Percentiles rank a stretch among this genome's conserved stretches.
Conservation (phyloP, 2,113 vertebrate genomes). For the Syngnathus scovelli region DNA sequence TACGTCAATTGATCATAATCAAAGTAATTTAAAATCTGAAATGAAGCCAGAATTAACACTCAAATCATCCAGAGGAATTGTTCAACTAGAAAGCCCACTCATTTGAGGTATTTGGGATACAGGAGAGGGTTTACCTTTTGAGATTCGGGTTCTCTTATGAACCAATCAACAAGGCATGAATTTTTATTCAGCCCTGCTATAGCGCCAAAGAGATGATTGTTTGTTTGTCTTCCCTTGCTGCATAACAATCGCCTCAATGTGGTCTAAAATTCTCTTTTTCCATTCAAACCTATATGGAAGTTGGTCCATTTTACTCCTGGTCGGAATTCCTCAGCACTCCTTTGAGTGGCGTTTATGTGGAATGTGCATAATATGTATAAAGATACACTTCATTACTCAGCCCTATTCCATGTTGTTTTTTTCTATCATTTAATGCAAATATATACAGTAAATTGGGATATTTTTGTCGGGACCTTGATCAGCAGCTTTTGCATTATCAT, state of each 20-base stretch:
- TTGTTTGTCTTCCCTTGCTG: conserved; percentile 27
- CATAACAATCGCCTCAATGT: not conserved
- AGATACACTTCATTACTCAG: conserved; percentile 19
- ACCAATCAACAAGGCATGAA: not conserved
- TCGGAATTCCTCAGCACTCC: conserved; percentile 2
- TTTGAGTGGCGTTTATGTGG: conserved; percentile 11
- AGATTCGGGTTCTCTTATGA: not conserved
- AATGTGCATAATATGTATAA: conserved; percentile 42
- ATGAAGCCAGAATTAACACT: too few species aligned
- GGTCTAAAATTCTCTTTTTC: not conserved
- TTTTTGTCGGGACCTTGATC: conserved; percentile 14
- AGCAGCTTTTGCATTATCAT: not conserved
- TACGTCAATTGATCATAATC: too few species aligned
- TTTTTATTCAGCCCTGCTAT: conserved; percentile 5
- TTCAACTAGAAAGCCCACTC: not conserved
- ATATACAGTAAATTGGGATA: conserved; percentile 28
- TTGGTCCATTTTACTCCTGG: conserved; percentile 7
- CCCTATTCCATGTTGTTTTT: not conserved
- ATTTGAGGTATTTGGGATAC: not conserved
- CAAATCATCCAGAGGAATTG: too few species aligned
- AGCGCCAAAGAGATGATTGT: not conserved
- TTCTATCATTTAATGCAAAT: not conserved
- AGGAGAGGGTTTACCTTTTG: not conserved
- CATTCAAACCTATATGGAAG: conserved; percentile 5
- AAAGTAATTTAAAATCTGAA: too few species aligned